Conservation (phyloP, 2,888 invertebrate species). For the Mylabris sibirica region DNA sequence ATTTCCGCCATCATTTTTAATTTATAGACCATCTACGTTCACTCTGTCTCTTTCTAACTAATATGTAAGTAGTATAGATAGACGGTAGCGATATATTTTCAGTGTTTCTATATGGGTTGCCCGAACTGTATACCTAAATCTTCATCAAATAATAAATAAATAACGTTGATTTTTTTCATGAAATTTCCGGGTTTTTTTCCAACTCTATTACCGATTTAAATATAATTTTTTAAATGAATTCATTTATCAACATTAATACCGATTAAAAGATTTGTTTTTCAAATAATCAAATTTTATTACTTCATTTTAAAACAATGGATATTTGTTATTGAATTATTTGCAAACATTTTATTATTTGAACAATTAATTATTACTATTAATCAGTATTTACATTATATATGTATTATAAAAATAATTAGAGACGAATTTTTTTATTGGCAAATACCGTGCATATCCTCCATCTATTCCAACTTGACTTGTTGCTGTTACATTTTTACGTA, state of each 20-base stretch:
- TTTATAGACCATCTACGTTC: too few relatives aligned
- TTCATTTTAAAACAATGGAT: neutral
- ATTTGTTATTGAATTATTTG: neutral
- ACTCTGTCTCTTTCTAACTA: too few relatives aligned
- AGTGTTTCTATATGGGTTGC: too few relatives aligned
- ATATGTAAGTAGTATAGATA: too few relatives aligned
- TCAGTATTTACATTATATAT: neutral
- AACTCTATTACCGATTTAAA: neutral
- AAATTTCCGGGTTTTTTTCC: neutral
- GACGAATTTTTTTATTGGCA: too few relatives aligned
- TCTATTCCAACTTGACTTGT: too few relatives aligned
- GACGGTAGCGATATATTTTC: too few relatives aligned
- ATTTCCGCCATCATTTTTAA: too few relatives aligned
- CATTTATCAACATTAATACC: neutral
- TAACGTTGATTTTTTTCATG: neutral
- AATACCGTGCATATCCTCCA: too few relatives aligned
- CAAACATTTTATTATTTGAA: neutral
- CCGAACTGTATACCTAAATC: too few relatives aligned
- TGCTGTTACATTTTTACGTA: too few relatives aligned
- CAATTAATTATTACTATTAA: neutral
- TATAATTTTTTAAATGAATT: neutral
- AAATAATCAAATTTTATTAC: conserved; percentile 4
- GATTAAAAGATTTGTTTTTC: neutral
- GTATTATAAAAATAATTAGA: neutral
- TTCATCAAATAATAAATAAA: too few relatives aligned